Evolutionary conservation across 2,797 vertebrate genomes (phyloP), one percentile per base, ranked within the genome.

Genomic region (Schizopygopsis pylzovi): DNA sequence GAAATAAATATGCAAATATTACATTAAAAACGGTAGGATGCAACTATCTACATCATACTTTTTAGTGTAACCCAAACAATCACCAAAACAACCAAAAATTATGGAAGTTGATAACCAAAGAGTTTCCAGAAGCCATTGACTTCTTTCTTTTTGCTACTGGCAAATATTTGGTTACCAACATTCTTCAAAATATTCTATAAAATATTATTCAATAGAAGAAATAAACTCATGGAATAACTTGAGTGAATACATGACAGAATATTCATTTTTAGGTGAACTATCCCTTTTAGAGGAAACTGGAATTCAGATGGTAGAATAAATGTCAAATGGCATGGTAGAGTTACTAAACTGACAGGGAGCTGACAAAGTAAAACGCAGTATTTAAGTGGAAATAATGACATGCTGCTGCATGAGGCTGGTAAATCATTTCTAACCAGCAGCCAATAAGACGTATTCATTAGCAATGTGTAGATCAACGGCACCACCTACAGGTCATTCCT

Each of bases 401-500:
- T 77, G 52, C 59, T 72, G 65, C 63, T 83, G 83, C 75, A 76
- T 4, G 28, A 68, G 75, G 72, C 79, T 88, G 89, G 15, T 88
- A 88, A 88, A 92, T 90, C 85, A 89, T 90, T 89, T 79, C 82
- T 84, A 89, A 88, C 80, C 73, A 25, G 84, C 87, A 89, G 71
- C 65, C 63, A 43, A 59, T 52, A 47, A 87, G 15, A 77, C 25
- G 2, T 22, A 77, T 81, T 84, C 63, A 82, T 79, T 59, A 81
- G 18, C 54, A 20, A 87, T 90, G 7, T 82, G n/a, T 89, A 84
- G 90, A 87, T 85, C 90, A 88, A 87, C 86, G 71, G 76, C 4
- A 88, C 91, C 94, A 90, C 89, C 94, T 87, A 89, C 84, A 90
- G 94, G 92, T n/a, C 4, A 81, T 81, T 39, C 6, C 61, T 67